Evolutionary conservation across 2,113 vertebrate genomes (phyloP).

Genomic region (Lonchura striata): DNA sequence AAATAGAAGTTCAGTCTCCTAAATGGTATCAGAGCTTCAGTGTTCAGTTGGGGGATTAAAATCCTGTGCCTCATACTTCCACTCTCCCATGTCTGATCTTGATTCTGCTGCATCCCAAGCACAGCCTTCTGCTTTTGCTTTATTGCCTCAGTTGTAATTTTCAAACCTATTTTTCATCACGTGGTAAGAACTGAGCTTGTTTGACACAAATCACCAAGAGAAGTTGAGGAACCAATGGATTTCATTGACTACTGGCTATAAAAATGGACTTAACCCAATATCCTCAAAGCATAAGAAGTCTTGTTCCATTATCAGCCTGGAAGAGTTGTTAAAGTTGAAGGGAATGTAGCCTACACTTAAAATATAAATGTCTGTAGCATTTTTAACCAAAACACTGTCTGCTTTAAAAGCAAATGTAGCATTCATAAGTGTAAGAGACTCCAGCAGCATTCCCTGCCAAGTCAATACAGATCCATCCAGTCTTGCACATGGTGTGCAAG

Average conservation of each 20-base stretch:
- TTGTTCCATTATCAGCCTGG: neutral
- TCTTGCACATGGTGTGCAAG: neutral
- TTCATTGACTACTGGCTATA: neutral
- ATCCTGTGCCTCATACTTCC: neutral
- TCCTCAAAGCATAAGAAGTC: neutral
- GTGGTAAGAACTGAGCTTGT: neutral
- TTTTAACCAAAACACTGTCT: neutral
- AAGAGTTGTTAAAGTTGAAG: neutral
- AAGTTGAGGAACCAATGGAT: neutral
- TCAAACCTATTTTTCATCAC: neutral
- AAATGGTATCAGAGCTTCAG: neutral
- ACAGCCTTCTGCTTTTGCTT: neutral
- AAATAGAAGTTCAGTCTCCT: neutral
- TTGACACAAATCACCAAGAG: neutral
- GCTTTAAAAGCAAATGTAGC: neutral
- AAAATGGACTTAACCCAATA: neutral
- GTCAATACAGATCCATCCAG: neutral
- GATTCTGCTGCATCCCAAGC: neutral
- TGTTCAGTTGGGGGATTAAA: neutral
- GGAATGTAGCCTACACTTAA: neutral
- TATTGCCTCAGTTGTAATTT: neutral
- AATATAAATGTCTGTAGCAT: neutral
- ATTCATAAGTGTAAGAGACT: neutral
- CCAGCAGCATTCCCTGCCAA: neutral
- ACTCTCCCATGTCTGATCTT: neutral